Conservation (phyloP, 2,888 invertebrate genomes). For the Dynastes maya region DNA sequence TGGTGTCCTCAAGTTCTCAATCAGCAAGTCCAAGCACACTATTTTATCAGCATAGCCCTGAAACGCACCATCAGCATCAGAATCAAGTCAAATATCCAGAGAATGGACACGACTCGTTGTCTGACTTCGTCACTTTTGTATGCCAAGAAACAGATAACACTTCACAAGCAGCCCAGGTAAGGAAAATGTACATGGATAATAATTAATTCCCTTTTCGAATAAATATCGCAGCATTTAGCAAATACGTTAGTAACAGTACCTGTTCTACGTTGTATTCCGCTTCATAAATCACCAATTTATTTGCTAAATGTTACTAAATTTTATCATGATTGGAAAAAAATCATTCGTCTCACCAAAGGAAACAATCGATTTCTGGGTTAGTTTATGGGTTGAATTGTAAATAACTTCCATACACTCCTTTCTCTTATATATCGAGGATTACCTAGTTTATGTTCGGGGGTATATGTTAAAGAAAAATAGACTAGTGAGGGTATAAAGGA, state of each 20-base stretch:
- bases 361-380: constrained; percentile 15
- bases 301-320: too few relatives aligned
- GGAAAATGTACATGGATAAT: constrained; percentile 31
- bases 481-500: too few relatives aligned
- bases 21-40: constrained; percentile 72
- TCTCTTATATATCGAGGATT: not conserved
- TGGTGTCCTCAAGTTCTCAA: constrained; percentile 73
- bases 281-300: too few relatives aligned
- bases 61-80: constrained; percentile 72
- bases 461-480: too few relatives aligned
- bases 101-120: constrained; percentile 91
- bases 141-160: constrained; percentile 93
- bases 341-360: not conserved
- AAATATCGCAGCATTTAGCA: too few relatives aligned
- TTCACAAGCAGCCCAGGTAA: constrained; percentile 83
- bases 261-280: too few relatives aligned
- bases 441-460: too few relatives aligned
- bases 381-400: constrained; percentile 12
- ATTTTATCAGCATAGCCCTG: constrained; percentile 74
- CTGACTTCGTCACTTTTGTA: constrained; percentile 97
- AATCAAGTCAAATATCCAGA: constrained; percentile 82
- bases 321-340: too few relatives aligned
- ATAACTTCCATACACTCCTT: not conserved
- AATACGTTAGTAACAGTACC: too few relatives aligned
- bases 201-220: too few relatives aligned